phyloP scores from a whole-genome alignment of 2,113 vertebrate genomes.

The Halichoerus grypus region DNA sequence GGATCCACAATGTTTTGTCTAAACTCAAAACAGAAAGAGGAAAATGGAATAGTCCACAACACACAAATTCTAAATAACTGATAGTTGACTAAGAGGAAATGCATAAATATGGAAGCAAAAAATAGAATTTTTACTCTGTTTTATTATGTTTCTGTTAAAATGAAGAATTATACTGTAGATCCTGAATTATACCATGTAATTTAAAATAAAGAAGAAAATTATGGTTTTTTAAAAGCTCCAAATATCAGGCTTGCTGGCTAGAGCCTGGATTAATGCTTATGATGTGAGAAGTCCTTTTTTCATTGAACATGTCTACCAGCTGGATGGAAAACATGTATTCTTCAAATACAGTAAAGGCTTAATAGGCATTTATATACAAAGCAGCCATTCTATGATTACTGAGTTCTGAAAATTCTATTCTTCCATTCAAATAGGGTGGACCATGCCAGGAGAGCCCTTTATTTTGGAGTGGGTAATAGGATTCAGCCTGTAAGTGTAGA shows the following conservation, averaged over 20 bases:
- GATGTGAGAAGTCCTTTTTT: slow-evolving; percentile 37
- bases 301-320: slow-evolving; percentile 26
- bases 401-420: neutral
- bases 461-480: neutral
- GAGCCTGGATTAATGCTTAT: slow-evolving; percentile 61
- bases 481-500: neutral
- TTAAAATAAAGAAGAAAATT: slow-evolving; percentile 71
- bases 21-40: slow-evolving; percentile 29
- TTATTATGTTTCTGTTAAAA: slow-evolving; percentile 72
- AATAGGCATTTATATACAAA: slow-evolving; percentile 28
- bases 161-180: slow-evolving; percentile 64
- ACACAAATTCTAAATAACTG: slow-evolving; percentile 64
- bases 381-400: neutral
- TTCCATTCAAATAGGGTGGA: neutral
- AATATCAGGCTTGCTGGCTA: slow-evolving; percentile 44
- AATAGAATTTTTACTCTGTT: slow-evolving; percentile 48
- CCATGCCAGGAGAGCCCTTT: neutral
- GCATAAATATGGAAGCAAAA: slow-evolving; percentile 64
- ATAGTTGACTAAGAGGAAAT: slow-evolving; percentile 59
- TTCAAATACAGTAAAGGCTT: slow-evolving; percentile 50
- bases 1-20: neutral
- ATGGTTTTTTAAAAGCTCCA: slow-evolving; percentile 50
- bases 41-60: slow-evolving; percentile 12
- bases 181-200: slow-evolving; percentile 52
- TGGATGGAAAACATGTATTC: slow-evolving; percentile 62